These are phyloP conservation scores for Clarias platycephalus DNA, from an alignment of 2,797 vertebrate species.

Conservation along the genomic window DNA sequence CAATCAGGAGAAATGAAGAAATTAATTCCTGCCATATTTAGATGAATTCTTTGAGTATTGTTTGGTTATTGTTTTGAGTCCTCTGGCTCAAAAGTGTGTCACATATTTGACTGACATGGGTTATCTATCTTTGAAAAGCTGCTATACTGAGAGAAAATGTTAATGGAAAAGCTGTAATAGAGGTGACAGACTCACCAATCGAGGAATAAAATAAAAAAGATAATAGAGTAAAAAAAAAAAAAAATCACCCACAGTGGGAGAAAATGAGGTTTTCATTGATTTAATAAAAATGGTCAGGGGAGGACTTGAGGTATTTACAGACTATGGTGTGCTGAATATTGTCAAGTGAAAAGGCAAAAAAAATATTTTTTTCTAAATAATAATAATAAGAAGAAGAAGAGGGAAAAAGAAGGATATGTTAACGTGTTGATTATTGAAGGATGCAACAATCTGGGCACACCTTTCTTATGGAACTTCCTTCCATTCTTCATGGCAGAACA, in stretches of 20 bases:
- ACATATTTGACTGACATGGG: conserved; percentile 66
- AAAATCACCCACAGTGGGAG: conserved; percentile 48
- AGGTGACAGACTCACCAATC: conserved; percentile 76
- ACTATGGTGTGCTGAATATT: background rate
- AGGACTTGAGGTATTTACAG: background rate
- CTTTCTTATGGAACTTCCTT: too few species aligned
- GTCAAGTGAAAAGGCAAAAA: background rate
- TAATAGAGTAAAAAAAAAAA: conserved; percentile 62
- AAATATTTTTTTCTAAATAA: too few species aligned
- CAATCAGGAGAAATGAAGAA: too few species aligned
- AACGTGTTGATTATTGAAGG: too few species aligned
- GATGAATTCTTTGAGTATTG: background rate
- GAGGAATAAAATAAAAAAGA: conserved; percentile 62
- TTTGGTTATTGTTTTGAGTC: conserved; percentile 35
- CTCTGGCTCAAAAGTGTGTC: conserved; percentile 66
- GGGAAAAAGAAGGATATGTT: too few species aligned
- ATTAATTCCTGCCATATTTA: background rate
- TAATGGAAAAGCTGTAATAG: conserved; percentile 72
- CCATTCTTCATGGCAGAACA: too few species aligned
- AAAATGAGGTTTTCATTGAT: conserved; percentile 64
- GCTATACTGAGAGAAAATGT: conserved; percentile 67
- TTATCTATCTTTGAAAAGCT: conserved; percentile 73
- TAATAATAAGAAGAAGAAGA: too few species aligned
- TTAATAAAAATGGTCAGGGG: conserved; percentile 56
- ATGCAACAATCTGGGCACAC: too few species aligned